Conservation (phyloP, 2,797 vertebrate genomes). For the Notamacropus eugenii region DNA sequence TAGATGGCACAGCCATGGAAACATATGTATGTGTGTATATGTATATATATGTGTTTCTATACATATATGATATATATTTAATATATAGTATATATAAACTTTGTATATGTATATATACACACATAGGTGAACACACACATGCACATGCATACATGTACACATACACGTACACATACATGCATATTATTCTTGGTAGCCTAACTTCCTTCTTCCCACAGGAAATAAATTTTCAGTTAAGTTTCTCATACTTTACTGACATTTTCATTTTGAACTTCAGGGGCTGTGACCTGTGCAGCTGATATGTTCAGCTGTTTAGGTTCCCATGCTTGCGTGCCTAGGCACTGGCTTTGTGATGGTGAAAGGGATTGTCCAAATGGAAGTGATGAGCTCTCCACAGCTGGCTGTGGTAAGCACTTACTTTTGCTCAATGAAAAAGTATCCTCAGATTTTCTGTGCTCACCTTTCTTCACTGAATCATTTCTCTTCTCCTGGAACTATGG, state of each 20-base stretch:
- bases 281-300: constrained; percentile 91
- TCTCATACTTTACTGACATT: not conserved
- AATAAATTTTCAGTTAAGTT: not conserved
- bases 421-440: not conserved
- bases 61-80: too few relatives aligned
- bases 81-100: too few relatives aligned
- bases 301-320: constrained; percentile 95
- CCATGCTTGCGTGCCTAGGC: constrained; percentile 91
- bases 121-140: too few relatives aligned
- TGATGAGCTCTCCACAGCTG: constrained; percentile 94
- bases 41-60: not conserved
- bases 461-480: not conserved
- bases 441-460: not conserved
- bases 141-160: not conserved
- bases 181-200: not conserved
- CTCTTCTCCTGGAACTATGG: not conserved
- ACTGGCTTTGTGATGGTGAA: constrained; percentile 97
- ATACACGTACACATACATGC: too few relatives aligned
- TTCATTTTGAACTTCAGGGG: constrained; percentile 84
- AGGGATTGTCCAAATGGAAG: constrained; percentile 95
- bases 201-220: not conserved
- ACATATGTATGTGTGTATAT: not conserved
- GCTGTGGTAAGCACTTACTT: constrained; percentile 89
- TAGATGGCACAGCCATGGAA: not conserved
- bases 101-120: too few relatives aligned